Evolutionary conservation across 30 jellyfish, hydroid and myxozoan genomes (phyloP), one percentile per base, ranked within the genome.

Genomic region (Rhopilema esculentum): DNA sequence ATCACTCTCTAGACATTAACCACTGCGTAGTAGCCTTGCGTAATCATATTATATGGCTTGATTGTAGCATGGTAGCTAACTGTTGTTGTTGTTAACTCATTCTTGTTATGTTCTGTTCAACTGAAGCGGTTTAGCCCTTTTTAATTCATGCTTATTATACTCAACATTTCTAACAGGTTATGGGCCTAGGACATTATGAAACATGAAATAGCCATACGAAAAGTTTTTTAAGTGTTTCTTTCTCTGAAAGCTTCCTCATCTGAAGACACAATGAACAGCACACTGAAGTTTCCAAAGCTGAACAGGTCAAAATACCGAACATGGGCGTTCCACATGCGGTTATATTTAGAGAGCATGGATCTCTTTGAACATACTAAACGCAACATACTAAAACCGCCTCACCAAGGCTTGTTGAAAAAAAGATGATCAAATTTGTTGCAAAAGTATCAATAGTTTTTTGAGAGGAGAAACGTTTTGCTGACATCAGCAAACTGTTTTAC

Each of bases 261-360:
- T n/a, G n/a, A n/a, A n/a, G n/a, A n/a, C n/a, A n/a, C n/a, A n/a
- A n/a, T n/a, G n/a, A n/a, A n/a, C n/a, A n/a, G n/a, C n/a, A n/a
- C 63, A 70, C 40, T 75, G 30, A 33, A 75, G 86, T 50, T 75
- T 75, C 25, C 24, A 51, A 79, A 79, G 30, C 21, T 79, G 30
- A 79, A 24, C 53, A 83, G 79, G 8, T 61, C 21, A 32, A 79
- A 79, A 23, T 81, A 28, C 84, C 72, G 61, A 32, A 17, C n/a
- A 30, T n/a, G 91, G 91, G 18, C 72, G 40, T 81, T 81, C 63
- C 64, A 67, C 28, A 64, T 69, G 80, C 25, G 77, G 50, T 23
- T 32, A 67, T 50, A 30, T 32, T 69, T 83, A 17, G 76, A 49
- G n/a, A 69, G 80, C 19, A 32, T 40, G n/a, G 80, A 83, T 65